phyloP scores from a whole-genome alignment of 2,113 vertebrate genomes.

The Oriolus oriolus region DNA sequence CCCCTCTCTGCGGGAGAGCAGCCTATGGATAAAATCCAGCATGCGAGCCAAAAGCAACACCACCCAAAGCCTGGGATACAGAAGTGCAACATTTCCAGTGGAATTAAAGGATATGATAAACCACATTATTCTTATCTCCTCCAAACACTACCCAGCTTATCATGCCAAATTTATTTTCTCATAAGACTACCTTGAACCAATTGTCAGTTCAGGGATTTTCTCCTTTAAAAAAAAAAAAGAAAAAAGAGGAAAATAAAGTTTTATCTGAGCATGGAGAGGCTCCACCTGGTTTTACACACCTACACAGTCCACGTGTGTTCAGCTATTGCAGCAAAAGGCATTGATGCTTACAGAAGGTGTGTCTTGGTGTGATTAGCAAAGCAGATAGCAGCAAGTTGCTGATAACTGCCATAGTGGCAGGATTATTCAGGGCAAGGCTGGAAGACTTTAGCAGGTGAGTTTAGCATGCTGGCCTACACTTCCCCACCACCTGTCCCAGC shows the following conservation, averaged over 20 bases:
- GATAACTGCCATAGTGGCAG: neutral
- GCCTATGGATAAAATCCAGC: neutral
- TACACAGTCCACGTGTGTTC: accelerated
- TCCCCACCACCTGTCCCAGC: neutral
- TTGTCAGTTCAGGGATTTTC: neutral
- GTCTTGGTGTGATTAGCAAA: neutral
- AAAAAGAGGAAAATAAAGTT: neutral
- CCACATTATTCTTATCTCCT: neutral
- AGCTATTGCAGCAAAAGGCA: neutral
- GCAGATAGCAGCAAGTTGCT: neutral
- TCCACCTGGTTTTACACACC: neutral
- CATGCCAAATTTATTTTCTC: neutral
- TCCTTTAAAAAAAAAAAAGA: no score
- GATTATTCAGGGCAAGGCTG: accelerated
- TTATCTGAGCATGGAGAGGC: neutral
- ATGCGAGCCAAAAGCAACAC: accelerated
- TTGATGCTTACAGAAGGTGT: neutral
- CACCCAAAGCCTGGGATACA: neutral
- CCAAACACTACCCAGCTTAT: neutral
- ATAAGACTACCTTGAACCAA: neutral
- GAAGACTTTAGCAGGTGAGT: accelerated
- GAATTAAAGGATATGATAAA: neutral
- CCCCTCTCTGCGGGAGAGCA: neutral
- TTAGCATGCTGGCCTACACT: neutral
- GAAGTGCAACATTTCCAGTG: accelerated